phyloP scores from a whole-genome alignment of 2,797 vertebrate genomes.

The Corythornis leucogaster region DNA sequence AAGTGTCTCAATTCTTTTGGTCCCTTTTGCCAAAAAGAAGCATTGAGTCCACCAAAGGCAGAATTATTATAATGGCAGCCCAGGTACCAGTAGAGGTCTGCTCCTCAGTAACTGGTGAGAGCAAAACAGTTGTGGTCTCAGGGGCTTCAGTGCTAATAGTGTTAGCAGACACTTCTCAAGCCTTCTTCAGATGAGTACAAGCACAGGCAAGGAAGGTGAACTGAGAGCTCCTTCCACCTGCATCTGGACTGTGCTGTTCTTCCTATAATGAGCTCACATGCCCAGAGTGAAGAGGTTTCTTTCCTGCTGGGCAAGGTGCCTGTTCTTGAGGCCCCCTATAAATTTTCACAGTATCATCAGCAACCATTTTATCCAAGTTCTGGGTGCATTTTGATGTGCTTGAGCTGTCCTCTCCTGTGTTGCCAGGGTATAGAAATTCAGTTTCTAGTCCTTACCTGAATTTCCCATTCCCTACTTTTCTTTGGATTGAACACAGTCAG shows the following conservation, averaged over 20 bases:
- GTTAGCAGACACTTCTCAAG: background rate
- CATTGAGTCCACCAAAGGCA: background rate
- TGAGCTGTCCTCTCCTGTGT: background rate
- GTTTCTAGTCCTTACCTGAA: background rate
- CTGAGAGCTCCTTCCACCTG: background rate
- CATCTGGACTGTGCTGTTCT: background rate
- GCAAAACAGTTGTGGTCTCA: background rate
- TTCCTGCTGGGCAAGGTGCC: background rate
- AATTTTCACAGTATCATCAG: background rate
- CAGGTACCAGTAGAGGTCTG: rapidly evolving
- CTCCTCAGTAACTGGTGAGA: background rate
- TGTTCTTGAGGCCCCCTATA: background rate
- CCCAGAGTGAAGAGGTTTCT: background rate
- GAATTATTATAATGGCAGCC: background rate
- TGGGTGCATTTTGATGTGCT: background rate
- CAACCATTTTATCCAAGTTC: rapidly evolving
- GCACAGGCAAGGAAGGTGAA: background rate
- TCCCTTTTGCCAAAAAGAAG: rapidly evolving
- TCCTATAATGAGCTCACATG: rapidly evolving
- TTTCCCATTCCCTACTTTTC: background rate
- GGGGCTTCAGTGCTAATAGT: rapidly evolving
- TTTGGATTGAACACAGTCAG: background rate
- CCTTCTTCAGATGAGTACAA: background rate
- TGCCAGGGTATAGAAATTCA: rapidly evolving
- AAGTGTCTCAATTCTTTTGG: background rate